Evolutionary conservation across 2,888 invertebrate species (phyloP).

Genomic region (Choreutis nemorana): DNA sequence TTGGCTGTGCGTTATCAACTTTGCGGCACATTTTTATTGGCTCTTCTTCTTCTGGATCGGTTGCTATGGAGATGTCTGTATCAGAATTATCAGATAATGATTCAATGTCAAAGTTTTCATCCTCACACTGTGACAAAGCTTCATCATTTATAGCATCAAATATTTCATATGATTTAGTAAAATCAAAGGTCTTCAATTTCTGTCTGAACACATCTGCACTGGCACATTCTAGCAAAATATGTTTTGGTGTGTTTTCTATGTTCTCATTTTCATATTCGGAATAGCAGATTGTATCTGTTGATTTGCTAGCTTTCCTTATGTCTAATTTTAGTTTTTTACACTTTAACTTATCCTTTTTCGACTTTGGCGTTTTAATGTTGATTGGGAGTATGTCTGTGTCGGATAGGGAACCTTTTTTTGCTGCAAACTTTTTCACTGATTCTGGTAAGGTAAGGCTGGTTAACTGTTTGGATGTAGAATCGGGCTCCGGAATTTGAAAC

Average conservation of each 20-base stretch:
- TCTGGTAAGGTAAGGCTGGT: conserved; percentile 28
- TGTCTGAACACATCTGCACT: conserved; percentile 37
- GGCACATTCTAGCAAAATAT: conserved; percentile 33
- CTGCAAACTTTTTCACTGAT: conserved; percentile 26
- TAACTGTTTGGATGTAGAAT: conserved; percentile 36
- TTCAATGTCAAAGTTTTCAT: conserved; percentile 35
- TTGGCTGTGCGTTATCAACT: conserved; percentile 16
- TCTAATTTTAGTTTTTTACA: conserved; percentile 40
- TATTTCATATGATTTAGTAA: conserved; percentile 41
- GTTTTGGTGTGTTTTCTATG: conserved; percentile 50
- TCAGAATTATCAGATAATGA: conserved; percentile 43
- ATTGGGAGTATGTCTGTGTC: conserved; percentile 39
- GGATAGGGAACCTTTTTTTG: conserved; percentile 40
- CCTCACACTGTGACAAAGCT: conserved; percentile 21
- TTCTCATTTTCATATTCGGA: conserved; percentile 17
- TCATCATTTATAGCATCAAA: conserved; percentile 33
- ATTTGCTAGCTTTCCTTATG: conserved; percentile 38
- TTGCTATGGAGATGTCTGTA: conserved; percentile 26
- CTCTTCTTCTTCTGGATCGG: conserved; percentile 19
- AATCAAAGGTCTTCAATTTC: conserved; percentile 34
- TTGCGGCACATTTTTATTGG: conserved; percentile 45
- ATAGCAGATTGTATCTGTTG: conserved; percentile 23
- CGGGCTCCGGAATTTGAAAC: conserved; percentile 32
- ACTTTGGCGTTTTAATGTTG: conserved; percentile 13
- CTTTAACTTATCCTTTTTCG: conserved; percentile 22